phyloP scores from a whole-genome alignment of 2,797 vertebrate species.

The Labeo calbasu region DNA sequence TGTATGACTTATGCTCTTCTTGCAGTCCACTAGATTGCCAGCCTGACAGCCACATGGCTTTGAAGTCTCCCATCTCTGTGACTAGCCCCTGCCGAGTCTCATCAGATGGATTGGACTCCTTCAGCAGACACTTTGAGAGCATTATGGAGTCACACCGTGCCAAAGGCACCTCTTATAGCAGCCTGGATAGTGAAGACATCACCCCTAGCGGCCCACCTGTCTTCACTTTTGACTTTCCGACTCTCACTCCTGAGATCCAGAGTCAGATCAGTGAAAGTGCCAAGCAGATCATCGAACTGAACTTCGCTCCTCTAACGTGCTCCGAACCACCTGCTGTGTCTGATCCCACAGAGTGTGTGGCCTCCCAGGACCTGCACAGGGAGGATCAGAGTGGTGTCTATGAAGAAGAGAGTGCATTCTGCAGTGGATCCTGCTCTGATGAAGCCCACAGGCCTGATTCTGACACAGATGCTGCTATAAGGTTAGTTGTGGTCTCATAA shows the following conservation, averaged over 20 bases:
- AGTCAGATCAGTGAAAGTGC: constrained; percentile 78
- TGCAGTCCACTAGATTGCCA: constrained; percentile 47
- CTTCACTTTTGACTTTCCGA: constrained; percentile 85
- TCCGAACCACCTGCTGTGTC: constrained; percentile 47
- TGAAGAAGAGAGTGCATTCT: constrained; percentile 58
- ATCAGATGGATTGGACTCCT: constrained; percentile 84
- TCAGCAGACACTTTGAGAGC: constrained; percentile 88
- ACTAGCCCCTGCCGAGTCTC: constrained; percentile 79
- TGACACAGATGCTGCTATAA: constrained; percentile 33
- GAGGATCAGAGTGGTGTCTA: constrained; percentile 43
- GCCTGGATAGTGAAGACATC: constrained; percentile 85
- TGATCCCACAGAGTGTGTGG: constrained; percentile 60
- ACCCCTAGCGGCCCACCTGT: constrained; percentile 81
- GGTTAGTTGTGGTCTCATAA: constrained; percentile 53
- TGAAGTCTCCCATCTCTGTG: constrained; percentile 82
- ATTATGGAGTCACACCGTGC: constrained; percentile 89
- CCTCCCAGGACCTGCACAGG: constrained; percentile 51
- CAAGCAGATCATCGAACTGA: constrained; percentile 79
- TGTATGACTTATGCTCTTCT: background rate
- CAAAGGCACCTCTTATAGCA: constrained; percentile 89
- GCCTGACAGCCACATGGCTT: constrained; percentile 57
- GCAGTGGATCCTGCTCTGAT: constrained; percentile 51
- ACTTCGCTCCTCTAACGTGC: constrained; percentile 84
- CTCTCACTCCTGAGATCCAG: constrained; percentile 79
- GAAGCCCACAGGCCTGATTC: constrained; percentile 36